Evolutionary conservation across 2,888 invertebrate genomes (phyloP).

Genomic region (Clostera curtula): DNA sequence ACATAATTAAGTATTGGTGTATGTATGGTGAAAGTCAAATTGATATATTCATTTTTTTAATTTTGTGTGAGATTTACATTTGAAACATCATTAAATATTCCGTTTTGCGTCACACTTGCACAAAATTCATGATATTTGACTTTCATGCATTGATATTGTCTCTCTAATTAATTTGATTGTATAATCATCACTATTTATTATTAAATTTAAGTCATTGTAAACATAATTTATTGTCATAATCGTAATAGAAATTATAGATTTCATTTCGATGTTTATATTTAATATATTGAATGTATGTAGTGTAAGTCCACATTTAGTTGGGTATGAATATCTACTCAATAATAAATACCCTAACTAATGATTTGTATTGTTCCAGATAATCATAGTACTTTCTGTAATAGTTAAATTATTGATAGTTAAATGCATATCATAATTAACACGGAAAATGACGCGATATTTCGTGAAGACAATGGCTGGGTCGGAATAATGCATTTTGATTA

Average conservation of each 20-base stretch:
- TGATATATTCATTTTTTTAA: constrained; percentile 8
- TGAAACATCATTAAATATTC: constrained; percentile 10
- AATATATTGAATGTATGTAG: constrained; percentile 66
- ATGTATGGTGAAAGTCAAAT: constrained; percentile 48
- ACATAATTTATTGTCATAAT: constrained; percentile 70
- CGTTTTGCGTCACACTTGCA: constrained; percentile 22
- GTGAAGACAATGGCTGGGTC: constrained; percentile 46
- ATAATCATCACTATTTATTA: constrained; percentile 71
- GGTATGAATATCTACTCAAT: constrained; percentile 55
- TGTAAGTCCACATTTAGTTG: constrained; percentile 64
- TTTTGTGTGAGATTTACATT: constrained; percentile 17
- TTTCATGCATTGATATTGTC: constrained; percentile 65
- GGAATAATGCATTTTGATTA: constrained; percentile 63
- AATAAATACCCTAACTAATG: constrained; percentile 44
- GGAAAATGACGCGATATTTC: constrained; percentile 43
- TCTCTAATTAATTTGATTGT: constrained; percentile 66
- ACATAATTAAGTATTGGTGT: constrained; percentile 41
- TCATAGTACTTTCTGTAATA: constrained; percentile 58
- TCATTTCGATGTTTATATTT: constrained; percentile 67
- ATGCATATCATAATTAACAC: constrained; percentile 64
- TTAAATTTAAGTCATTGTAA: constrained; percentile 66
- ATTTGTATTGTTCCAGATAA: constrained; percentile 56
- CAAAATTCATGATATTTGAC: constrained; percentile 38
- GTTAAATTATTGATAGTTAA: constrained; percentile 66
- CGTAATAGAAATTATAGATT: constrained; percentile 67